Conservation (phyloP, 2,888 invertebrate species). For the Agonopterix subpropinquella region DNA sequence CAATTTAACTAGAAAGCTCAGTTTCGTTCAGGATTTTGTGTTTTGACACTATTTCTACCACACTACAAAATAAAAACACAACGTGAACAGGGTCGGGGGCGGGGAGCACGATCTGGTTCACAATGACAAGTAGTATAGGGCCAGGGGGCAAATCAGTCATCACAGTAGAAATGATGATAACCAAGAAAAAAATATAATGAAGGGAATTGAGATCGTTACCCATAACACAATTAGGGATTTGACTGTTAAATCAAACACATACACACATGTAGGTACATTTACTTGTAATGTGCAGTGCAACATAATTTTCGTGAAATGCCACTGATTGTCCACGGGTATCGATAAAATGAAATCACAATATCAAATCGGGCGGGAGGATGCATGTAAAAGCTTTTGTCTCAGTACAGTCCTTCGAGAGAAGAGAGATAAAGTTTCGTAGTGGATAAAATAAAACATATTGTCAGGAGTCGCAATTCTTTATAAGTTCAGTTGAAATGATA, state of each 20-base stretch:
- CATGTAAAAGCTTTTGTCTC: slow-evolving; percentile 51
- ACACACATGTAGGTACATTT: background rate
- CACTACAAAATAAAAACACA: slow-evolving; percentile 23
- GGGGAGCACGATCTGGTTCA: slow-evolving; percentile 23
- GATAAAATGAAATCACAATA: slow-evolving; percentile 1
- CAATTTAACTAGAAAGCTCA: slow-evolving; percentile 60
- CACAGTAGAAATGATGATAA: slow-evolving; percentile 1
- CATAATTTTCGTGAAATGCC: background rate
- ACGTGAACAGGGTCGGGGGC: slow-evolving; percentile 16
- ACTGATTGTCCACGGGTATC: background rate
- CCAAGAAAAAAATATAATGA: slow-evolving; percentile 1
- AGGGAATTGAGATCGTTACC: slow-evolving; percentile 1
- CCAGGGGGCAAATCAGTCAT: slow-evolving; percentile 6
- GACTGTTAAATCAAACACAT: background rate
- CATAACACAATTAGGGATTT: slow-evolving; percentile 5
- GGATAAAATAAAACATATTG: slow-evolving; percentile 9
- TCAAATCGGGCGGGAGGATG: slow-evolving; percentile 3
- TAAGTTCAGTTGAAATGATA: slow-evolving; percentile 49
- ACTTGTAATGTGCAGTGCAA: background rate
- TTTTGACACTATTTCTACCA: slow-evolving; percentile 39
- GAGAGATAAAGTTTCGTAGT: slow-evolving; percentile 5
- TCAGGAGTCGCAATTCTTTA: slow-evolving; percentile 40
- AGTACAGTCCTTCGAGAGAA: slow-evolving; percentile 27
- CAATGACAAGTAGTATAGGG: slow-evolving; percentile 21
- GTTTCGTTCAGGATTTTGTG: slow-evolving; percentile 65